These are phyloP conservation scores for Amphibalanus amphitrite DNA, from an alignment of 1,140 invertebrate species.

Conservation along the genomic window DNA sequence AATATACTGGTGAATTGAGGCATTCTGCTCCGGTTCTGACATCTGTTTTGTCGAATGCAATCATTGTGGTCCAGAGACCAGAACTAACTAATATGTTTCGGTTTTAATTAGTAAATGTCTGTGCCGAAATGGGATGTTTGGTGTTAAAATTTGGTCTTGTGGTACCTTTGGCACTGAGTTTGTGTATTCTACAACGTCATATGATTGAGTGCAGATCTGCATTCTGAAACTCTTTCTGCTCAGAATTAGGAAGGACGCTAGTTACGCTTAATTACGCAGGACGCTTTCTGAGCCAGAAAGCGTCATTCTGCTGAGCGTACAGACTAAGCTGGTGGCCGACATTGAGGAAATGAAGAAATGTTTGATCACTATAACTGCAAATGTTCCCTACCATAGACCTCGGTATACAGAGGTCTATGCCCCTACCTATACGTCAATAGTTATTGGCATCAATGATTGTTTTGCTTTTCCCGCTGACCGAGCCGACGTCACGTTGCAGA, in stretches of 20 bases:
- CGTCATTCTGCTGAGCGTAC: not conserved
- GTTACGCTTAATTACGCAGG: too few relatives aligned
- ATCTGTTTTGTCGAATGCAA: not conserved
- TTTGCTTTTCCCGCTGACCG: not conserved
- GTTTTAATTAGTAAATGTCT: not conserved
- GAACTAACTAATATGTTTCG: not conserved
- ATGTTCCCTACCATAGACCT: too few relatives aligned
- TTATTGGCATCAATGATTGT: too few relatives aligned
- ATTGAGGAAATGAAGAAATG: not conserved
- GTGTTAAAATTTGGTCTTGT: too few relatives aligned
- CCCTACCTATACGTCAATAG: too few relatives aligned
- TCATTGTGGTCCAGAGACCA: not conserved
- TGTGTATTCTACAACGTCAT: too few relatives aligned
- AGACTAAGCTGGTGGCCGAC: not conserved
- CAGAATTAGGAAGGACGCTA: too few relatives aligned
- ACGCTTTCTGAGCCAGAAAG: not conserved
- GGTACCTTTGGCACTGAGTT: too few relatives aligned
- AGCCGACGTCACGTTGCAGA: not conserved
- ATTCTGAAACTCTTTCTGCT: too few relatives aligned
- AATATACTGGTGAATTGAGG: slow-evolving; percentile 40
- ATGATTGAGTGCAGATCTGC: too few relatives aligned
- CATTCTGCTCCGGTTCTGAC: slow-evolving; percentile 59
- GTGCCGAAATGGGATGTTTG: too few relatives aligned
- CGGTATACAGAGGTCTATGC: too few relatives aligned
- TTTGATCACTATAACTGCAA: not conserved